Evolutionary conservation across 2,888 invertebrate genomes (phyloP), one percentile per base, ranked within the genome.

Genomic region (Drosophila formosana): DNA sequence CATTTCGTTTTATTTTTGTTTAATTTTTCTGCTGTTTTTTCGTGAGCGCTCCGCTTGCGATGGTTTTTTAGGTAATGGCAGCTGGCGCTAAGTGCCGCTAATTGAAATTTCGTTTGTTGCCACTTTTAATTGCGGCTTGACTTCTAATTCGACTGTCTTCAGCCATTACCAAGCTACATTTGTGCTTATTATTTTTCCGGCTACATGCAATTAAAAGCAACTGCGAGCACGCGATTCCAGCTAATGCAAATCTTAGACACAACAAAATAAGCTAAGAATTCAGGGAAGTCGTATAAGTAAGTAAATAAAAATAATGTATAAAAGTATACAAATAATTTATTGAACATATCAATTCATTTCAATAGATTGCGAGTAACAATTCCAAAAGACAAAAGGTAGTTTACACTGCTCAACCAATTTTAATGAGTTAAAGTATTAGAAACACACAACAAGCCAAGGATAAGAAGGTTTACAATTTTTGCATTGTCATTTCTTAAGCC

Each of bases 71-170:
- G 55, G 67, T 80, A 77, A 73, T 87, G 71, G 75, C 83, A 83
- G 77, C 80, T 85, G 82, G 67, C 79, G 77, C 77, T 86, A 84
- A 87, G 87, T 89, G 87, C 77, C 81, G 78, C 89, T 89, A 89
- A 89, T 89, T 89, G 90, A 89, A 89, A 90, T 82, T 89, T 89
- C 78, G 80, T 78, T 81, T 78, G 72, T 75, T 77, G 69, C 77
- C 71, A 67, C 51, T 76, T 83, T 78, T 85, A 85, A 85, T 85
- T 78, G 85, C 63, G 66, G 56, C 53, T 57, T 66, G 75, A 77
- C 77, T 76, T 75, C 55, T 45, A 77, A 73, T 76, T 75, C 55
- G 41, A 52, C 61, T 63, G 50, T 65, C 66, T 70, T 52, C 34
- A 46, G 45, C 45, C 52, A 75, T 80, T 71, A 71, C 66, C 34